Evolutionary conservation across 92 coral and sea anemone species (phyloP).

Genomic region (Parazoanthus swiftii): DNA sequence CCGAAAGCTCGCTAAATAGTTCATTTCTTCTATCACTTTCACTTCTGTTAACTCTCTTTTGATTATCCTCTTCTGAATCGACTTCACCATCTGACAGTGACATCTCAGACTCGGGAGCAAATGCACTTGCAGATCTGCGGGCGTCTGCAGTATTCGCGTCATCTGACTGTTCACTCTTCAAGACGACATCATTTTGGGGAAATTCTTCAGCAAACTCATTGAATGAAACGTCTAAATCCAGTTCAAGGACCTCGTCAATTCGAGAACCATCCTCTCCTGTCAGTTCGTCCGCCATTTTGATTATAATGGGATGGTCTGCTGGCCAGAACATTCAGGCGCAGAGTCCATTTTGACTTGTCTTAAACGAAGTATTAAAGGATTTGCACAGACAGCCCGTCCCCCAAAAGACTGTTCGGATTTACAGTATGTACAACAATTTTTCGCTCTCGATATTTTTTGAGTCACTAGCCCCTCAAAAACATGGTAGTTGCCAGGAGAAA

Average conservation of each 20-base stretch:
- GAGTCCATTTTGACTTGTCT: background rate
- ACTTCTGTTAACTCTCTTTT: background rate
- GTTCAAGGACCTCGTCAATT: constrained; percentile 56
- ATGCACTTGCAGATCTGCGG: background rate
- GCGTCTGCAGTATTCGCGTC: background rate
- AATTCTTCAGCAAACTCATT: constrained; percentile 86
- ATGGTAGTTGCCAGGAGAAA: too few relatives aligned
- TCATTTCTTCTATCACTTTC: background rate
- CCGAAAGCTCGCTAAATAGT: background rate
- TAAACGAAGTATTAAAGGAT: background rate
- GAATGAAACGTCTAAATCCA: constrained; percentile 68
- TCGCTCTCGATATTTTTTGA: too few relatives aligned
- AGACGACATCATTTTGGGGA: background rate
- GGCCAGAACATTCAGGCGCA: background rate
- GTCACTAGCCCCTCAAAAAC: too few relatives aligned
- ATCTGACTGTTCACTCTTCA: background rate
- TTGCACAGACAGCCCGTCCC: too few relatives aligned
- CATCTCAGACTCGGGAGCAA: background rate
- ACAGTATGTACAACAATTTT: too few relatives aligned
- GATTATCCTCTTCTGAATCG: background rate
- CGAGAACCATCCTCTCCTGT: background rate
- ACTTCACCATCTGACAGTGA: constrained; percentile 11
- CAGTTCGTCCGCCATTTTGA: constrained; percentile 59
- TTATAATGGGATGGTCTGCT: background rate
- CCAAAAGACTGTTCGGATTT: too few relatives aligned